These are phyloP conservation scores for Bombyx mori DNA, from an alignment of 1,140 invertebrate species.

Conservation along the genomic window ASM3026992v2 NC_085127.1:8652501-8653000, in stretches of 20 bases:
- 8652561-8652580: constrained; percentile 99
- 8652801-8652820: constrained; percentile 98
- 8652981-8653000: constrained; percentile 93
- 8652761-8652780: constrained; percentile 95
- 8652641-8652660: constrained; percentile 94
- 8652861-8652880: constrained; percentile 95
- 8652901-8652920: constrained; percentile 92
- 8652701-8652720: constrained; percentile 97
- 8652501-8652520: constrained; percentile 94
- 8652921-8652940: constrained; percentile 90
- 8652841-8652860: constrained; percentile 94
- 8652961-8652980: constrained; percentile 87
- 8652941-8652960: constrained; percentile 89
- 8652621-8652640: constrained; percentile 95
- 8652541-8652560: constrained; percentile 97
- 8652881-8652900: constrained; percentile 96
- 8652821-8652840: constrained; percentile 98
- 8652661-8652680: constrained; percentile 97
- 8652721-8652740: constrained; percentile 98
- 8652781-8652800: constrained; percentile 96
- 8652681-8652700: constrained; percentile 98
- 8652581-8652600: constrained; percentile 97
- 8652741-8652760: constrained; percentile 97
- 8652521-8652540: constrained; percentile 96
- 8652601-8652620: constrained; percentile 98